phyloP scores from a whole-genome alignment of 2,113 vertebrate species.

The Hemiscyllium ocellatum region DNA sequence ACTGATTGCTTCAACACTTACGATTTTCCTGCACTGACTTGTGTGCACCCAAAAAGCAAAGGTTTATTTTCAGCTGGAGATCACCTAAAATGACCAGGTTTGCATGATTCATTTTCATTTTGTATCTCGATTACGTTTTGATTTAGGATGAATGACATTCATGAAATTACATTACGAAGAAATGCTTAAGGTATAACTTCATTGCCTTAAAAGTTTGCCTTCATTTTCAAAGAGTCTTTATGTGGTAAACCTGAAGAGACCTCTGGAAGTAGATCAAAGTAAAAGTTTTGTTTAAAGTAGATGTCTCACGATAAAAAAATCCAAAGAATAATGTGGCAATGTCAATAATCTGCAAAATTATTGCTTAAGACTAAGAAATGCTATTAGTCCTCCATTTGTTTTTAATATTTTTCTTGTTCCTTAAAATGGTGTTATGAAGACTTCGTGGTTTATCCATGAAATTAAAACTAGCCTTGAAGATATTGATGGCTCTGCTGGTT shows the following conservation, averaged over 20 bases:
- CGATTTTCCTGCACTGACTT: background rate
- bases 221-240: background rate
- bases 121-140: background rate
- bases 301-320: background rate
- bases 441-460: background rate
- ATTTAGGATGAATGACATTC: background rate
- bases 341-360: background rate
- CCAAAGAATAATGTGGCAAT: background rate
- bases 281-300: background rate
- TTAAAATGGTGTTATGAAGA: background rate
- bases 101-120: background rate
- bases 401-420: background rate
- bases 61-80: background rate
- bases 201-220: background rate
- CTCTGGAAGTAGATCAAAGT: background rate
- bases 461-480: background rate
- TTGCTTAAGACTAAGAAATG: background rate
- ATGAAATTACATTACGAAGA: background rate
- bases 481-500: background rate
- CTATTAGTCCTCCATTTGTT: background rate
- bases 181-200: slow-evolving; percentile 9
- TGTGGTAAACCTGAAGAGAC: background rate
- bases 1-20: background rate
- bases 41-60: background rate
- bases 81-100: background rate